Evolutionary conservation across 2,797 vertebrate species (phyloP), one percentile per base, ranked within the genome.

Genomic region (Acropternis orthonyx): DNA sequence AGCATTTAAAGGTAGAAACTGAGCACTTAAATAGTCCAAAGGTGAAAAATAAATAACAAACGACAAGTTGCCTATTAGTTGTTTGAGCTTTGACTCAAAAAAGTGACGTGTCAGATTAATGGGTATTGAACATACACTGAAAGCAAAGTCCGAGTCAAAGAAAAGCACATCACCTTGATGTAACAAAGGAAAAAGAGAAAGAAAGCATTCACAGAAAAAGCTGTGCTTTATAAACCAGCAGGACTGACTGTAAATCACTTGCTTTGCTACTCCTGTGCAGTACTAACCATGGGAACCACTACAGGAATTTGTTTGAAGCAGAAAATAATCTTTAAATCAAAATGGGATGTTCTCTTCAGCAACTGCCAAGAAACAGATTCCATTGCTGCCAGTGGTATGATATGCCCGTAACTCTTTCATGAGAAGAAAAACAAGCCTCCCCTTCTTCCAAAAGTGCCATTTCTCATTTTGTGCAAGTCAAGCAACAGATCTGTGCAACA

Each of bases 261-360:
- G 23, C 43, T 59, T 75, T 77, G 67, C 48, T 89, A 16, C 55
- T 91, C 41, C 56, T 80, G 65, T 14, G 41, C 27, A 74, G 34
- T 37, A 23, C 63, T 65, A 95, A 77, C 68, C 91, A 93, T 77
- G 56, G 75, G 79, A 96, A 96, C 58, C 79, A 54, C 54, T 72
- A 58, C 27, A 93, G 43, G 87, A 92, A 92, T 96, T 80, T 72
- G 54, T 94, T 43, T 92, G 89, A 95, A 80, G 82, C 65, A 80
- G 72, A 89, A 92, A 88, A 92, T 72, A 85, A 93, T 94, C 94
- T 89, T 88, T 65, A 91, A 89, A 96, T 93, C 95, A 93, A 93
- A 96, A 89, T 73, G 65, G 79, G 94, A 96, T 89, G 91, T 80
- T 95, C 82, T 72, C 65, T 43, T 85, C 65, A 63, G 69, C 0